A percentile compares a stretch with the other conserved stretches of the same genome.
phyloP scores from a whole-genome alignment of 2,888 invertebrate species.

The Trissolcus brochymenae region DNA sequence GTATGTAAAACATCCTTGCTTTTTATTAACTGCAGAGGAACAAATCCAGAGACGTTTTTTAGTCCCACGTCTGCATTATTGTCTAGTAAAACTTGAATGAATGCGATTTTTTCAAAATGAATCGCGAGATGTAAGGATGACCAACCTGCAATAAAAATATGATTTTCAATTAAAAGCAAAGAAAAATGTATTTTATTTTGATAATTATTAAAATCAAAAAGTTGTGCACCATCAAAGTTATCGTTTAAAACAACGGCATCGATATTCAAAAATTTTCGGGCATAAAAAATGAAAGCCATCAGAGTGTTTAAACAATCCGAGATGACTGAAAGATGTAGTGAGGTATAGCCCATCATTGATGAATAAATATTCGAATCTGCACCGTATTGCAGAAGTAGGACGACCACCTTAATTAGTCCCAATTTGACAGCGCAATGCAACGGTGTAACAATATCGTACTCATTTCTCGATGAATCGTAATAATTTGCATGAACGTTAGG shows the following conservation, averaged over 20 bases:
- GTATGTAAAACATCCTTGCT: conserved; percentile 15
- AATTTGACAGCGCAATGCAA: conserved; percentile 18
- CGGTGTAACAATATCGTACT: conserved; percentile 14
- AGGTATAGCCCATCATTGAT: conserved; percentile 8
- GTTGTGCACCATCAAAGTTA: conserved; percentile 7
- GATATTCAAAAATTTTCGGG: background rate
- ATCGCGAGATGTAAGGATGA: conserved; percentile 27
- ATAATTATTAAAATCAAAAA: background rate
- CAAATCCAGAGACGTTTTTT: conserved; percentile 4
- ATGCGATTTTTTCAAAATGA: background rate
- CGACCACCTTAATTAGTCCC: conserved; percentile 2
- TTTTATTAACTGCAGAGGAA: conserved; percentile 23
- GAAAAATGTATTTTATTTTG: background rate
- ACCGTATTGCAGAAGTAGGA: conserved; percentile 13
- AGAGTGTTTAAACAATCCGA: background rate
- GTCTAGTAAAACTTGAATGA: conserved; percentile 26
- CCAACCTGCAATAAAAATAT: conserved; percentile 12
- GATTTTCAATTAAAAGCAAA: background rate
- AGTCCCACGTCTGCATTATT: conserved; percentile 14
- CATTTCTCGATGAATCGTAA: background rate
- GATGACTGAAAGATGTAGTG: conserved; percentile 18
- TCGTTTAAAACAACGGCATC: background rate
- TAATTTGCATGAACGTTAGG: conserved; percentile 16
- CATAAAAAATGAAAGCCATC: background rate
- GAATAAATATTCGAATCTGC: conserved; percentile 5